A percentile compares a stretch with the other conserved stretches of the same genome.
Conservation (phyloP, 2,797 vertebrate genomes). For the Scolopax rusticola region DNA sequence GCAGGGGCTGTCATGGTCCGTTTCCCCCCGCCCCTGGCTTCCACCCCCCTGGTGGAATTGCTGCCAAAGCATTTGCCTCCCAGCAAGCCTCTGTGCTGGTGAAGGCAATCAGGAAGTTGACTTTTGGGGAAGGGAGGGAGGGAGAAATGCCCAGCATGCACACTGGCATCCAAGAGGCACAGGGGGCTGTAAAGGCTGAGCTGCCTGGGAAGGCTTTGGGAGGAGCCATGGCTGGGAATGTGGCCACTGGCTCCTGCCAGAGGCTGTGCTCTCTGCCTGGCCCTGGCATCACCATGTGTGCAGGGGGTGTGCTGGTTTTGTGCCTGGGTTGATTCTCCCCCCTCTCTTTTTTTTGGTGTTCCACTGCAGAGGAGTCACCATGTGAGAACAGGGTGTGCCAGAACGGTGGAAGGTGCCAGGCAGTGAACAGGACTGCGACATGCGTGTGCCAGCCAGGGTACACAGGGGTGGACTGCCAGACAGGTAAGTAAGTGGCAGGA, state of each 20-base stretch:
- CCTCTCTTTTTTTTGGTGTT: background rate
- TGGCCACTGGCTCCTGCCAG: rapidly evolving
- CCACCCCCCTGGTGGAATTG: background rate
- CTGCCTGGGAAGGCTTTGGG: background rate
- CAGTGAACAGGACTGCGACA: background rate
- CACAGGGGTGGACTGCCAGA: conserved; percentile 72
- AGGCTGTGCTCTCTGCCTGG: background rate
- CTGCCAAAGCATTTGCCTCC: conserved; percentile 13
- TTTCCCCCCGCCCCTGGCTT: background rate
- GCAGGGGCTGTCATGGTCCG: rapidly evolving
- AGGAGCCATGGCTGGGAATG: rapidly evolving
- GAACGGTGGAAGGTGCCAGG: conserved; percentile 76
- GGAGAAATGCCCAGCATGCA: background rate
- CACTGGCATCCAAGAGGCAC: background rate
- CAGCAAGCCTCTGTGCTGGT: background rate
- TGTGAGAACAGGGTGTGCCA: conserved; percentile 77
- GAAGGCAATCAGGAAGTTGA: background rate
- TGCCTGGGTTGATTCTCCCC: rapidly evolving
- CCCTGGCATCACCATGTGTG: rapidly evolving
- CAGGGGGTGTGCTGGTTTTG: background rate
- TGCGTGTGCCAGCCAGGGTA: conserved; percentile 78
- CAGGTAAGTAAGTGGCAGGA: conserved; percentile 72
- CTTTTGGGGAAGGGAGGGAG: background rate
- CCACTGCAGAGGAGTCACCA: conserved; percentile 66
- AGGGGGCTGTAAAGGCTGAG: background rate